phyloP scores from a whole-genome alignment of 1,140 invertebrate species.

The Eulimnadia texana region DNA sequence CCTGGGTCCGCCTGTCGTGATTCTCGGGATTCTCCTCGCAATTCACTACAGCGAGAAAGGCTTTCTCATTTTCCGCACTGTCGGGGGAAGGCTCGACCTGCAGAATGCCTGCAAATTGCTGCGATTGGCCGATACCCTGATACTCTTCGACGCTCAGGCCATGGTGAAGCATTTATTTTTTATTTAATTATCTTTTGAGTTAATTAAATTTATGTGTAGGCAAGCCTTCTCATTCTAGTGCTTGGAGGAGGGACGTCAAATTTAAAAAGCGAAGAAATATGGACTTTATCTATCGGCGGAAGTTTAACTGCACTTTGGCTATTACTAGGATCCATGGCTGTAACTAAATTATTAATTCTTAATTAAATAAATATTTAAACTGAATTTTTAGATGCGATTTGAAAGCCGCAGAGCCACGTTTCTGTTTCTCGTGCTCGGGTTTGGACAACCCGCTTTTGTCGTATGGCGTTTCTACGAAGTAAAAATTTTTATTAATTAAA shows the following conservation, averaged over 20 bases:
- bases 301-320: slow-evolving; percentile 2
- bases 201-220: neutral
- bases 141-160: slow-evolving; percentile 5
- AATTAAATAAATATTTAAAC: neutral
- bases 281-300: neutral
- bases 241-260: neutral
- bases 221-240: neutral
- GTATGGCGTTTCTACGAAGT: neutral
- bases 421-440: neutral
- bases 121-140: neutral
- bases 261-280: neutral
- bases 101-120: slow-evolving; percentile 5
- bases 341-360: neutral
- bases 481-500: neutral
- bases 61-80: slow-evolving; percentile 3
- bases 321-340: neutral
- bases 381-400: slow-evolving; percentile 5
- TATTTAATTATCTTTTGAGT: neutral
- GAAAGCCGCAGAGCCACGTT: slow-evolving; percentile 2
- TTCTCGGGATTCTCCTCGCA: neutral
- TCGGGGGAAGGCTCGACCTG: neutral
- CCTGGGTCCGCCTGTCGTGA: neutral
- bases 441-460: neutral
- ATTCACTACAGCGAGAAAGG: neutral
- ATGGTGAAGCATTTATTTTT: neutral